phyloP scores from a whole-genome alignment of 2,797 vertebrate species.

The Mareca penelope region DNA sequence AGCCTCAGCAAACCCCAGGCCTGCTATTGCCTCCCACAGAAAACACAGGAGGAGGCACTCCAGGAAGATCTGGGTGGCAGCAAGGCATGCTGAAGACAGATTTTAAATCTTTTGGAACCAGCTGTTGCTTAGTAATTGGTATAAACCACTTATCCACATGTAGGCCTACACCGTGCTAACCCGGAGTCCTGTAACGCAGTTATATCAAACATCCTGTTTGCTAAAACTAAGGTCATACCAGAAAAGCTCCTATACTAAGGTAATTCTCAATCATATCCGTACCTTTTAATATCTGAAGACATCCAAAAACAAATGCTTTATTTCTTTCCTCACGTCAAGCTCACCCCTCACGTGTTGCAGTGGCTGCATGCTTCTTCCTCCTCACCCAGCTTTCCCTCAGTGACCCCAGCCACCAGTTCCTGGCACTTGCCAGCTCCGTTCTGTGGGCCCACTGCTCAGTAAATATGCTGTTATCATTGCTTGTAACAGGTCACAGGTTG shows the following conservation, averaged over 20 bases:
- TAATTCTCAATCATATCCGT: background rate
- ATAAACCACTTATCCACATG: background rate
- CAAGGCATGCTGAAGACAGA: background rate
- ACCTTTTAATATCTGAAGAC: background rate
- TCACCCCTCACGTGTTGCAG: background rate
- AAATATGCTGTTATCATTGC: background rate
- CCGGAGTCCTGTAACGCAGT: background rate
- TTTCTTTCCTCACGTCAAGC: background rate
- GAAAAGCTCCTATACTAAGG: background rate
- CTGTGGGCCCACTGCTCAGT: accelerated
- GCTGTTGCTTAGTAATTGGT: background rate
- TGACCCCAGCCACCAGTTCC: background rate
- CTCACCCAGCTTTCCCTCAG: background rate
- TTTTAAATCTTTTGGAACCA: background rate
- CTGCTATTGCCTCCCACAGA: background rate
- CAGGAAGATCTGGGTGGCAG: background rate
- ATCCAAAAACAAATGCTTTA: background rate
- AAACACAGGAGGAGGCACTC: background rate
- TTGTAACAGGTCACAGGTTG: background rate
- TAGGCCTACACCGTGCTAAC: background rate
- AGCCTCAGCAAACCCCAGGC: background rate
- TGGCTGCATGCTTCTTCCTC: background rate
- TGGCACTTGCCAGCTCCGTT: background rate
- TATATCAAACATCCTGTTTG: background rate
- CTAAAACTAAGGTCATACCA: background rate